Base-by-base conservation (phyloP, 2,797 vertebrate genomes). In the Cottoperca gobio region DNA sequence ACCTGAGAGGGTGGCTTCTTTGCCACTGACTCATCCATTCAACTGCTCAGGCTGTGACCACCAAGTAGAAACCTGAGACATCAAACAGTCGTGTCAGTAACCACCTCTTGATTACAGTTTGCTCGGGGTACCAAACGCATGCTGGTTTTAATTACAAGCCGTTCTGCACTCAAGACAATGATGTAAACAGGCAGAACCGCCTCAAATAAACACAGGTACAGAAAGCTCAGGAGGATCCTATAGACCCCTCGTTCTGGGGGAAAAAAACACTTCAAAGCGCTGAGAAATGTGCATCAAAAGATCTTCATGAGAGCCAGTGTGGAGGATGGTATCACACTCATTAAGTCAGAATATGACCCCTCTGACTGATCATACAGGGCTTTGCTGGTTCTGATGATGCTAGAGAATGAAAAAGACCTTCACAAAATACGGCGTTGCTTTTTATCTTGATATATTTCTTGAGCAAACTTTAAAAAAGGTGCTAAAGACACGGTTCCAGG, bases 311-410 rank as follows among this genome's bases (percentile, higher is more conserved):
- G 78, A 82, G 70, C 43, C 50, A 33, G 48, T 43, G 46, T 70
- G 78, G 79, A 79, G 79, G 82, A 88, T 75, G 75, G 84, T 12
- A 24, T 83, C 86, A 87, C 82, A 74, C 81, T 86, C 69, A 87
- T 91, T 88, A 85, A 90, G 80, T 91, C 88, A 82, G 78, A 88
- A 80, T 81, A 48, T 91, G 90, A 93, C 88, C 89, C 74, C 72
- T 63, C 73, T 53, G 77, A 75, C 74, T 79, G 68, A 64, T 69
- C 55, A 24, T 42, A 24, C 33, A 16, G 54, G 69, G 74, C 43
- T 72, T 33, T 58, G 60, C 60, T 72, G 78, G 52, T 66, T 82
- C 67, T 73, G 58, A 45, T 66, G 68, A 28, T 39, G 49, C 42
- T 11, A 45, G 39, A 10, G 37, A 64, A 62, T 2, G 4, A 78